A percentile compares a stretch with the other conserved stretches of the same genome.
phyloP scores from a whole-genome alignment of 2,888 invertebrate species.

The Diaprepes abbreviatus region DNA sequence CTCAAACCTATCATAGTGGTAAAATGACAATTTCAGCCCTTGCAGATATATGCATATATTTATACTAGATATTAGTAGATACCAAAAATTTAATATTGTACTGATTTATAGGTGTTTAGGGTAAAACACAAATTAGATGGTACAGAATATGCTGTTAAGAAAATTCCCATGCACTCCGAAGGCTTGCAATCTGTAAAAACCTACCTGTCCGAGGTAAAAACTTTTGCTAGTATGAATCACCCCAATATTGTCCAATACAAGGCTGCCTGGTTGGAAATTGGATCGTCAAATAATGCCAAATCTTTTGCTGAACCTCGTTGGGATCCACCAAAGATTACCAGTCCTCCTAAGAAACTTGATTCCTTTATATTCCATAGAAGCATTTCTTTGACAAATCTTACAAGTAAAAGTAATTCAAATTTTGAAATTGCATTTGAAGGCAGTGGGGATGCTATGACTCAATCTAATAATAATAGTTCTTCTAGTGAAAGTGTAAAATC shows the following conservation, averaged over 20 bases:
- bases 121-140: conserved; percentile 83
- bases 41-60: no score
- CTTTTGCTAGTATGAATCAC: conserved; percentile 83
- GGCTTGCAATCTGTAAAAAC: conserved; percentile 75
- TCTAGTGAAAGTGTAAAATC: neutral
- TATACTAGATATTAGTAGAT: no score
- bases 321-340: conserved; percentile 63
- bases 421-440: conserved; percentile 62
- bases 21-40: no score
- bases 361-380: conserved; percentile 1
- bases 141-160: conserved; percentile 85
- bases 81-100: no score
- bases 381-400: conserved; percentile 52
- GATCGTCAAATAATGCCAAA: conserved; percentile 51
- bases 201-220: conserved; percentile 84
- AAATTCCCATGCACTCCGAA: conserved; percentile 77
- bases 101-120: conserved; percentile 69
- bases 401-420: conserved; percentile 55
- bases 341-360: neutral
- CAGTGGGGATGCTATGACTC: conserved; percentile 47
- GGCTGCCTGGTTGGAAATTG: conserved; percentile 85
- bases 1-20: no score
- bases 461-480: neutral
- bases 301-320: conserved; percentile 4
- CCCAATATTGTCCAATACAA: conserved; percentile 87